Conservation (phyloP, 2,113 vertebrate genomes). For the Oreochromis aureus region DNA sequence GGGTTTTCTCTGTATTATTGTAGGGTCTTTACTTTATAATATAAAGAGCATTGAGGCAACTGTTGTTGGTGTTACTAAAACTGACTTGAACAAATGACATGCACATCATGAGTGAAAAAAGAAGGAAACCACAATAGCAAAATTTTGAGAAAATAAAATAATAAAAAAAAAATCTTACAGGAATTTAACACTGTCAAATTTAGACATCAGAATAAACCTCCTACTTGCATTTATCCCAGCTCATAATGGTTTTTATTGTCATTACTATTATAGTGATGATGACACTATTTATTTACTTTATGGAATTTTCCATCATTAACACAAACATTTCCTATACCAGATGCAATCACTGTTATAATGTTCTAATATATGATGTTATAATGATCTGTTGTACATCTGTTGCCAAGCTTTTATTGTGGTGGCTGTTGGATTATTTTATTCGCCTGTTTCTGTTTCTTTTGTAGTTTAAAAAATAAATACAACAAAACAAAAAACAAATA, state of each 20-base stretch:
- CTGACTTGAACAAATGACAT: not conserved
- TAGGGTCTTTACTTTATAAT: not conserved
- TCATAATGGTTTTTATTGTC: not conserved
- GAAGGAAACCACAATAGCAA: not conserved
- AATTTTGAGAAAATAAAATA: not conserved
- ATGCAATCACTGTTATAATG: not conserved
- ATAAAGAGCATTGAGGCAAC: not conserved
- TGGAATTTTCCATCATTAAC: not conserved
- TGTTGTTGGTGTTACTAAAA: not conserved
- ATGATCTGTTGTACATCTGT: not conserved
- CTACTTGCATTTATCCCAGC: not conserved
- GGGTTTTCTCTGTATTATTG: not conserved
- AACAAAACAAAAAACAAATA: not conserved
- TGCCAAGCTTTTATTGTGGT: not conserved
- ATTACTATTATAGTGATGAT: not conserved
- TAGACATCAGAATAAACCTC: not conserved
- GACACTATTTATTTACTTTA: not conserved
- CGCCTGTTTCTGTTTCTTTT: not conserved
- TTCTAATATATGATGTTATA: not conserved
- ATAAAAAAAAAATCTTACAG: not conserved
- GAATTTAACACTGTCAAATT: not conserved
- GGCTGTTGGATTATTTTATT: not conserved
- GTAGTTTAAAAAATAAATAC: not conserved
- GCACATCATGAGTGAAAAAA: not conserved
- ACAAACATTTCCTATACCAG: not conserved